Percentiles rank a stretch among this genome's conserved stretches.
phyloP scores from a whole-genome alignment of 2,888 invertebrate genomes.

The Pachycephus smyrnensis region DNA sequence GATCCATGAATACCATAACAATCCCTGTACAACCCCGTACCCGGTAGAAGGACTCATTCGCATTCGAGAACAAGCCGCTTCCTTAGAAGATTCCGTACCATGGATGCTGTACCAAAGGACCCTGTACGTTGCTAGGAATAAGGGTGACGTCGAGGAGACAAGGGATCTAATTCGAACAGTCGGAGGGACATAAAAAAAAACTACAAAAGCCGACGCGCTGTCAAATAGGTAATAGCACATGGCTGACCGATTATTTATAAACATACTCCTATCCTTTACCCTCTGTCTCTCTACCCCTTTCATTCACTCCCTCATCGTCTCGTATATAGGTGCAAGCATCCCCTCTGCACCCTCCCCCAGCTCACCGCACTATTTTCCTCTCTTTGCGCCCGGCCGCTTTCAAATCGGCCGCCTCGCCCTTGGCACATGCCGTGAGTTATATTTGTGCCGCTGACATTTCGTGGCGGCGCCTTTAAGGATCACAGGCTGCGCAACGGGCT shows the following conservation, averaged over 20 bases:
- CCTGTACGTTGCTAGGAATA: background rate
- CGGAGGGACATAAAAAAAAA: background rate
- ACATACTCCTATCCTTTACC: background rate
- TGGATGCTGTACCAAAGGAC: background rate
- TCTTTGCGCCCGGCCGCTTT: background rate
- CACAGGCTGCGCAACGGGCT: background rate
- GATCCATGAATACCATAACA: background rate
- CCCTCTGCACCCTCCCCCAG: background rate
- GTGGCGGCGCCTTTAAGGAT: constrained; percentile 1
- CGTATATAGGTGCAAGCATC: background rate
- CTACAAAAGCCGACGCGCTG: background rate
- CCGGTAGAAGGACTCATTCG: background rate
- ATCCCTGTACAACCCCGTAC: background rate
- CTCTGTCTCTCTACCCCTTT: background rate
- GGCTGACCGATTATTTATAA: constrained; percentile 8
- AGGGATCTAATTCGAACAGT: background rate
- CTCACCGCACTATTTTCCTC: background rate
- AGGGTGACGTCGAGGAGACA: background rate
- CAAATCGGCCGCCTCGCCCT: background rate
- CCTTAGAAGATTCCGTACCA: background rate
- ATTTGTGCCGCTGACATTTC: background rate
- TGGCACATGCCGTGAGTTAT: background rate
- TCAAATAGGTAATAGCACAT: background rate
- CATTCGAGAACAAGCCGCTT: background rate
- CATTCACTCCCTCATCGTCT: no score